phyloP scores from a whole-genome alignment of 2,113 vertebrate genomes.

The Morphnarchus princeps region DNA sequence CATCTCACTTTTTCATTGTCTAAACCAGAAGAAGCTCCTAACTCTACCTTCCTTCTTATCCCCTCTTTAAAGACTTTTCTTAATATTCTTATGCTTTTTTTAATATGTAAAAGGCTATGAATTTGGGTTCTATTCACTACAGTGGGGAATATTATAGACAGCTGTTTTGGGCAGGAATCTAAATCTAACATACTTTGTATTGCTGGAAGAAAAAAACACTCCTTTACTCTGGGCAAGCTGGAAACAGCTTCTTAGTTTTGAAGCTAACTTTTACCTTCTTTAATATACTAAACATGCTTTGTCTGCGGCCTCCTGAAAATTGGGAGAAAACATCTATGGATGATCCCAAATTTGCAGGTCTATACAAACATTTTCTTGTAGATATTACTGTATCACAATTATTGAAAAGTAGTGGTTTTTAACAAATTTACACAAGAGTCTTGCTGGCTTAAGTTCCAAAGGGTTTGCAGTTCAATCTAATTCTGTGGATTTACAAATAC shows the following conservation, averaged over 20 bases:
- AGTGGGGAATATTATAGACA: background rate
- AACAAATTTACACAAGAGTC: background rate
- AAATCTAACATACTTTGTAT: background rate
- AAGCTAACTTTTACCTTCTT: background rate
- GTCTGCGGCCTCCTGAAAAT: background rate
- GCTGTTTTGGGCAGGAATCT: background rate
- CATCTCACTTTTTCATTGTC: background rate
- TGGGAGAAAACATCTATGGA: background rate
- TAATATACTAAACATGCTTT: background rate
- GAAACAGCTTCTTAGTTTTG: background rate
- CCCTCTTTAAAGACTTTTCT: background rate
- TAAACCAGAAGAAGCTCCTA: background rate
- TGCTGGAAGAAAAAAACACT: background rate
- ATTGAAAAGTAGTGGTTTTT: background rate
- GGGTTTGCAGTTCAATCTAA: background rate
- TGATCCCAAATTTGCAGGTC: background rate
- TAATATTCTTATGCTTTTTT: background rate
- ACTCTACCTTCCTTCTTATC: background rate
- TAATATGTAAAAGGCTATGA: background rate
- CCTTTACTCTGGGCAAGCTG: background rate
- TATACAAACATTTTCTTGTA: background rate
- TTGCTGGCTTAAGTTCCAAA: background rate
- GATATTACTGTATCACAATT: background rate
- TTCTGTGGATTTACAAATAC: background rate
- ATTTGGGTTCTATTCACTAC: background rate